Evolutionary conservation across 35 echinoderm and acorn worm genomes (phyloP), one percentile per base, ranked within the genome.

Genomic region (Antedon bifida): DNA sequence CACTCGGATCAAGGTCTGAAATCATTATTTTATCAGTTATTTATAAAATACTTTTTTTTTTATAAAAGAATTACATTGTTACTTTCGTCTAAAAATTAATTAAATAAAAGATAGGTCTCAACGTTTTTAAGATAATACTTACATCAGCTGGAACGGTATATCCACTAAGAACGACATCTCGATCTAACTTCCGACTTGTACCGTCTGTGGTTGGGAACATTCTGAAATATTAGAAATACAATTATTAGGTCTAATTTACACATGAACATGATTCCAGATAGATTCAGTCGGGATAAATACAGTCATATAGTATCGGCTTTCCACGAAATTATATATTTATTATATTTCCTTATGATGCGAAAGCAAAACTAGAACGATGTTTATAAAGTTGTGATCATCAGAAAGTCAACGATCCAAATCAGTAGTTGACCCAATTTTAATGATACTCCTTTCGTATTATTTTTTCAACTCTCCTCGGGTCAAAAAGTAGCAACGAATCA

Each of bases 101-200:
- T n/a, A n/a, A n/a, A n/a, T n/a, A n/a, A n/a, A n/a, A n/a, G n/a
- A n/a, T n/a, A n/a, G 38, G 38, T 14, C 5, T 42, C 38, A 42
- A 42, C 5, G 4, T 7, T 7, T 42, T 4, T 42, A 42, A 42
- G 4, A 42, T 78, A 80, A 44, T 23, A 87, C 90, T 96, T 90
- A 96, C 93, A 46, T 91, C 84, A 10, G 93, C 85, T 39, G 93
- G 93, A 26, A 96, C 90, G 35, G 75, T 83, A 80, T 96, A 96
- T 9, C 93, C 93, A 35, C 81, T 39, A 14, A 96, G 46, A 13
- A 90, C 79, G 17, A 96, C 92, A 30, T 96, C 90, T 36, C 44
- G 80, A 29, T 88, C 85, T 16, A 88, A 64, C 44, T 89, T 87
- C 35, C 93, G 85, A 31, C 83, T 91, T 42, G 93, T 96, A 14